Evolutionary conservation across 1,140 invertebrate genomes (phyloP).

Genomic region (Caerostris extrusa): DNA sequence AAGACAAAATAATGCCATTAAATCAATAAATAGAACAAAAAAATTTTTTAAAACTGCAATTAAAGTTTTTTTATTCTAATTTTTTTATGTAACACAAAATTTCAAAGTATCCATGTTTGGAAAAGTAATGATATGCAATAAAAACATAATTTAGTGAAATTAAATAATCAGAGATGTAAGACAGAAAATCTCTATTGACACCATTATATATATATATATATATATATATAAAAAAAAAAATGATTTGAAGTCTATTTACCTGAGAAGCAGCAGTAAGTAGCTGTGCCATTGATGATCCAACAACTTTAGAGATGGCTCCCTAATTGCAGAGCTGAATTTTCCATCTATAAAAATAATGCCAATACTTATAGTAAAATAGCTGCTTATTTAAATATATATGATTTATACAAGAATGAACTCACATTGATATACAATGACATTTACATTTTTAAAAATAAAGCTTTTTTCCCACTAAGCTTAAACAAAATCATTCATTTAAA

Average conservation of each 20-base stretch:
- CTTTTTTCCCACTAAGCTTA: neutral
- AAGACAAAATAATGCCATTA: neutral
- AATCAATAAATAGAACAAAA: neutral
- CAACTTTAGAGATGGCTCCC: conserved; percentile 87
- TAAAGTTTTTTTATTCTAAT: neutral
- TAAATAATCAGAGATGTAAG: too few relatives aligned
- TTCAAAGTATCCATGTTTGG: neutral
- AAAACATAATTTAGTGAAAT: too few relatives aligned
- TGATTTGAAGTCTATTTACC: conserved; percentile 78
- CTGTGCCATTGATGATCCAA: conserved; percentile 88
- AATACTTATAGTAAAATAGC: neutral
- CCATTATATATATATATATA: too few relatives aligned
- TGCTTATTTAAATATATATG: too few relatives aligned
- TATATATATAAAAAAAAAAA: neutral
- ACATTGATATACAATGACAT: too few relatives aligned
- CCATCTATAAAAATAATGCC: conserved; percentile 83
- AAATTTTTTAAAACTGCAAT: neutral
- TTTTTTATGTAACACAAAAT: neutral
- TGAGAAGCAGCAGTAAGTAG: conserved; percentile 92
- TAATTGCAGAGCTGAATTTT: conserved; percentile 88
- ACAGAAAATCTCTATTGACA: too few relatives aligned
- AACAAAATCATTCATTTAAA: neutral
- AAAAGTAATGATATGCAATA: too few relatives aligned
- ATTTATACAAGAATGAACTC: too few relatives aligned
- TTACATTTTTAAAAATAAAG: too few relatives aligned